Evolutionary conservation across 2,797 vertebrate genomes (phyloP).

Genomic region (Hybognathus amarus): DNA sequence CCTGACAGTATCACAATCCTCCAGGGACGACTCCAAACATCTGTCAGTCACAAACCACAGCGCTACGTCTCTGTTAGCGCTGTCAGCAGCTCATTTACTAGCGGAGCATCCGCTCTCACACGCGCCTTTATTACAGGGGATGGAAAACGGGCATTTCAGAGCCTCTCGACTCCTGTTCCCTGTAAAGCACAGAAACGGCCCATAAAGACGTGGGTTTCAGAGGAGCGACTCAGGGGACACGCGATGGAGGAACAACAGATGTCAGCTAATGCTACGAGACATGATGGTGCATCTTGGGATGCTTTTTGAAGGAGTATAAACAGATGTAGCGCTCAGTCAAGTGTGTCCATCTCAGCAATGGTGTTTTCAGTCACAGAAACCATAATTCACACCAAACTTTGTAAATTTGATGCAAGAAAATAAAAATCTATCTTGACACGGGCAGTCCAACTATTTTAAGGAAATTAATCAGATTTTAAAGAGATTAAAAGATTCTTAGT

Average conservation of each 20-base stretch:
- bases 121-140: neutral
- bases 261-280: slow-evolving; percentile 1
- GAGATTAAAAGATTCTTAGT: neutral
- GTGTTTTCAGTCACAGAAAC: neutral
- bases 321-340: neutral
- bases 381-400: neutral
- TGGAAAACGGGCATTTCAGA: neutral
- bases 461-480: neutral
- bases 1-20: slow-evolving; percentile 4
- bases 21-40: neutral
- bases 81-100: neutral
- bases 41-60: slow-evolving; percentile 4
- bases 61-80: neutral
- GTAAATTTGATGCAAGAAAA: neutral
- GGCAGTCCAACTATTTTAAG: too few relatives aligned
- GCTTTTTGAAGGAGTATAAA: neutral
- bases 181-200: neutral
- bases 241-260: neutral
- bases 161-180: neutral
- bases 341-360: neutral
- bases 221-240: neutral
- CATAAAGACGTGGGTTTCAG: neutral
- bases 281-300: neutral
- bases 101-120: neutral
- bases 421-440: too few relatives aligned